Evolutionary conservation across 2,113 vertebrate genomes (phyloP), one percentile per base, ranked within the genome.

Genomic region (Ammodytes marinus): DNA sequence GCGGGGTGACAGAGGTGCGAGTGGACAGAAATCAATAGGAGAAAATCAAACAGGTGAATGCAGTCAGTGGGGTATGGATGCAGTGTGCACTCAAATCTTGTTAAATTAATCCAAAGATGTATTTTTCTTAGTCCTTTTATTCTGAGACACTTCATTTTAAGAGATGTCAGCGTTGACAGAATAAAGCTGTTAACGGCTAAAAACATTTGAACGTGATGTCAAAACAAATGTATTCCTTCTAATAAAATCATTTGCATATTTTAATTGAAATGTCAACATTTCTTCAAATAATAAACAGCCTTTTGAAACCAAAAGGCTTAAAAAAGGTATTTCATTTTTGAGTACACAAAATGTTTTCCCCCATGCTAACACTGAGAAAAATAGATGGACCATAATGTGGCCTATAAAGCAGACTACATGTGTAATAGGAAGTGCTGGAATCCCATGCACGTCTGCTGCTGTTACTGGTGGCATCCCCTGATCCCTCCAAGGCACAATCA

Each of bases 31-130:
- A 90, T 88, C 84, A 78, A 87, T 87, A 42, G 54, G 46, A 69
- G 87, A 84, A 86, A 82, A 86, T 86, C 82, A 82, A 86, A 90
- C 74, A 91, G 75, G 87, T 88, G 85, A 86, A 76, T 53, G 55
- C 67, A 85, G 75, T 74, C 85, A 65, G 84, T 14, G 17, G 81
- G 78, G 58, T 14, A 57, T 8, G 4, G 49, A 53, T 39, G 5
- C 57, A 43, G 64, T 37, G 45, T 9, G 3, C 61, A 64, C 59
- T 76, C 60, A 45, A 58, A 68, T 45, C 27, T 46, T 19, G 63
- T 72, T 74, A 19, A 76, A 77, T 81, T 74, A 73, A 77, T 65
- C 61, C 12, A 69, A 66, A 54, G 72, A 63, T 70, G 83, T 76
- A 65, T 53, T 50, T 69, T 43, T 50, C 35, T 47, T 19, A 66